Base-by-base conservation (phyloP, 2,888 invertebrate genomes). In the Drosophila leonis region DNA sequence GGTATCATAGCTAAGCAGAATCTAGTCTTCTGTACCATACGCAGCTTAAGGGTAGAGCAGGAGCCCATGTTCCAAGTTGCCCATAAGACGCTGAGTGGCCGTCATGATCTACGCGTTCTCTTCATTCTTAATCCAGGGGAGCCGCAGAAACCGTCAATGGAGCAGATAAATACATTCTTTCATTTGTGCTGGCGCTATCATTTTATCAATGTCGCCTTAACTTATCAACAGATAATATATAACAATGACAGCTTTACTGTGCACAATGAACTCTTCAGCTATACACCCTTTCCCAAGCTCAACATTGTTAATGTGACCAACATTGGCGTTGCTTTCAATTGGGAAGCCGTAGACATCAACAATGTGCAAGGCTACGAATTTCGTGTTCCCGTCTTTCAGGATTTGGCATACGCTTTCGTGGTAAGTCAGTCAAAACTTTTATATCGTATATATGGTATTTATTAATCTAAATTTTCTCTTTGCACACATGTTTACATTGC, bases 101-200 rank as follows among this genome's bases (percentile, higher is more conserved):
- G 54, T 13, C 83, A 78, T 4, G 49, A 75, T 33, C 1, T 66
- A 15, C 15, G 72, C 39, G 13, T 68, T 67, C 1, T 86, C 35
- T 60, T 75, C n/a, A 41, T 78, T 0, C 3, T 65, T 2, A 29
- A 33, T 13, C 2, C 13, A 0, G 27, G 8, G 6, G 4, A 8
- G 35, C 35, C 6, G 1, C 0, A 0, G 4, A 15, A n/a, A 0
- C 68, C 52, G 0, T 37, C 69, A 0, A 1, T 10, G 9, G 27
- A 37, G 0, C 37, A 71, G 12, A 2, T 82, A 10, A 33, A 37
- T 3, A 4, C 33, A 2, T 71, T 82, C 10, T 82, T 82, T 9
- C n/a, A 29, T 15, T 86, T 78, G 87, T 82, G 87, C 33, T 82
- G 87, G 82, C 39, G 31, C 0, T 41, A 29, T 4, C 59, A 63